Evolutionary conservation across 2,113 vertebrate genomes (phyloP).

Genomic region (Myrmecobius fasciatus): DNA sequence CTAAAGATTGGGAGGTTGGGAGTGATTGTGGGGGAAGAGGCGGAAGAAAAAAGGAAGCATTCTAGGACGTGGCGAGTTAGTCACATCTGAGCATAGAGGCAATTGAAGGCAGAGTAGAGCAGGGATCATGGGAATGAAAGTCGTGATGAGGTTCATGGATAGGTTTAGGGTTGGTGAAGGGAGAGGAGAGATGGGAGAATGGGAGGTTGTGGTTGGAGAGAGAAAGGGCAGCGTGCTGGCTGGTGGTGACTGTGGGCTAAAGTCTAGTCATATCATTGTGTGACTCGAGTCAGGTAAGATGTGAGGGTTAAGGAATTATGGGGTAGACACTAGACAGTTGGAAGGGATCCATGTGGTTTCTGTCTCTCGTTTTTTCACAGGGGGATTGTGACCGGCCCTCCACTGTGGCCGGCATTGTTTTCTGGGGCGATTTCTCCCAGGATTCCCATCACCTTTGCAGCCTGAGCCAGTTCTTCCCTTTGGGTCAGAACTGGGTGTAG

Average conservation of each 20-base stretch:
- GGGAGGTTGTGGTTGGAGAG: not conserved
- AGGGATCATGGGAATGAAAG: not conserved
- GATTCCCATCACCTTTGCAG: not conserved
- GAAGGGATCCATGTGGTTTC: not conserved
- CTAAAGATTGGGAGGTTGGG: not conserved
- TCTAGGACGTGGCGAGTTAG: not conserved
- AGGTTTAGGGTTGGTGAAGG: not conserved
- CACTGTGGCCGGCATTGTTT: not conserved
- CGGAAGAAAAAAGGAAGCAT: not conserved
- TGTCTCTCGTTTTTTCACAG: not conserved
- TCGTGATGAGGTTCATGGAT: not conserved
- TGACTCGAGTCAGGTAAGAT: not conserved
- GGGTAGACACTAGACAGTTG: not conserved
- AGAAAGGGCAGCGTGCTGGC: not conserved
- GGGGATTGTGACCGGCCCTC: not conserved
- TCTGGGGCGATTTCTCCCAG: not conserved
- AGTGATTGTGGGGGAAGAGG: not conserved
- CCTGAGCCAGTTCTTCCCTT: not conserved
- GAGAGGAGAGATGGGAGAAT: not conserved
- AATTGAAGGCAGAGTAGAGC: not conserved
- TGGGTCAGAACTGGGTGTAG: not conserved
- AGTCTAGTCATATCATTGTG: not conserved
- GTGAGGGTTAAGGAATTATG: not conserved
- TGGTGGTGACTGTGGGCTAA: not conserved
- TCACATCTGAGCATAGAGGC: not conserved